These are phyloP conservation scores for Myiopsitta monachus DNA, from an alignment of 2,113 vertebrate species.

Conservation along the genomic window DNA sequence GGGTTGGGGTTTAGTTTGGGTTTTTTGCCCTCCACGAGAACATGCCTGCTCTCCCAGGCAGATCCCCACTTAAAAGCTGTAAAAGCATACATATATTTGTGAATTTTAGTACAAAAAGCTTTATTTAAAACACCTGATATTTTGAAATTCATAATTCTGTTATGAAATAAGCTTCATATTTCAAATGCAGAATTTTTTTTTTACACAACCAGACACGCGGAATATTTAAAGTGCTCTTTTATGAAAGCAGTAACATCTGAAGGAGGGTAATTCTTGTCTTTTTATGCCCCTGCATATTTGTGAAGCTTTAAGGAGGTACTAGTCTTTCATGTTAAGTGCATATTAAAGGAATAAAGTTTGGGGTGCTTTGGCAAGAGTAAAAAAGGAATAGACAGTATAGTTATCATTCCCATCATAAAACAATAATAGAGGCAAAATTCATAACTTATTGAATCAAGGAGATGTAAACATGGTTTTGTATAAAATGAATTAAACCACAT, in stretches of 20 bases:
- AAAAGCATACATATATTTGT: neutral
- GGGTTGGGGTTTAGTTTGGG: neutral
- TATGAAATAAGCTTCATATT: conserved; percentile 36
- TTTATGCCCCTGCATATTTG: conserved; percentile 53
- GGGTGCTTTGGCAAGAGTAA: conserved; percentile 38
- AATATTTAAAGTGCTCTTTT: conserved; percentile 36
- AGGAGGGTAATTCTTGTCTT: conserved; percentile 52
- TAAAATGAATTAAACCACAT: conserved; percentile 42
- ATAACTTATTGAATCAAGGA: conserved; percentile 1
- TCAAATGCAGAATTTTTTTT: conserved; percentile 47
- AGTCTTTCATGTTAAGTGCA: conserved; percentile 43
- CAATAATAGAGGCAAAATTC: conserved; percentile 38
- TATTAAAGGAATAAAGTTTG: conserved; percentile 40
- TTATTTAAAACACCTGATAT: neutral
- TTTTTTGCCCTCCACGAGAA: neutral
- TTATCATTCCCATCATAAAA: conserved; percentile 56
- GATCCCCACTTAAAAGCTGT: neutral
- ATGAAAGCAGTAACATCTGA: conserved; percentile 56
- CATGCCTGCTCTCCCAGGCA: neutral
- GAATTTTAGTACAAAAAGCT: conserved; percentile 4
- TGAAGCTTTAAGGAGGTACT: conserved; percentile 26
- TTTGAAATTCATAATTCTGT: conserved; percentile 26
- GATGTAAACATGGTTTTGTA: conserved; percentile 4
- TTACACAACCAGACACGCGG: neutral
- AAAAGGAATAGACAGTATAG: conserved; percentile 19